Conservation (phyloP, 2,113 vertebrate species). For the Gymnocephalus cernua region DNA sequence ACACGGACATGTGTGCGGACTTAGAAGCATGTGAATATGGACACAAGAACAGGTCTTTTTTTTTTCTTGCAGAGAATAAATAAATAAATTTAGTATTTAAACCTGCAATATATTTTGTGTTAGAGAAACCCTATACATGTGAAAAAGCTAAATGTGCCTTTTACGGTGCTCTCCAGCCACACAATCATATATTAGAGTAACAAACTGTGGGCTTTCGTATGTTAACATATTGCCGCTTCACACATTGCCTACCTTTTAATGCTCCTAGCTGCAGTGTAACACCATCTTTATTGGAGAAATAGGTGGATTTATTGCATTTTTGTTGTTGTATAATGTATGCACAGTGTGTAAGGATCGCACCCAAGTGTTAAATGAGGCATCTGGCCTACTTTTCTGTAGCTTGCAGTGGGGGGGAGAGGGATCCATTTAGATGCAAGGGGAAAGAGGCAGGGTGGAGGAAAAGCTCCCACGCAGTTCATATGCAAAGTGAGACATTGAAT, state of each 20-base stretch:
- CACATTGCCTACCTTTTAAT: constrained; percentile 20
- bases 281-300: constrained; percentile 21
- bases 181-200: neutral
- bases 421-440: constrained; percentile 64
- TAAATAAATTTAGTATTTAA: neutral
- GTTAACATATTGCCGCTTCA: constrained; percentile 21
- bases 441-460: constrained; percentile 46
- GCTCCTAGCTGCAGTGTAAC: constrained; percentile 10
- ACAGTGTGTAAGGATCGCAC: constrained; percentile 46
- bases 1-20: neutral
- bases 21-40: neutral
- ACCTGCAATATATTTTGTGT: neutral
- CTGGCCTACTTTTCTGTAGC: constrained; percentile 77
- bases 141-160: neutral
- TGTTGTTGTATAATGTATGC: constrained; percentile 55
- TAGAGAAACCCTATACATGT: neutral
- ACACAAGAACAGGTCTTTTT: neutral
- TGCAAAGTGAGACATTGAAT: constrained; percentile 43
- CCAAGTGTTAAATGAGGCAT: constrained; percentile 73
- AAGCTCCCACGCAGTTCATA: constrained; percentile 53
- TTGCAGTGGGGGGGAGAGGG: constrained; percentile 57
- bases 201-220: constrained; percentile 1
- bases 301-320: constrained; percentile 39
- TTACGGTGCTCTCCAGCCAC: neutral
- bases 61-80: neutral